Conservation (phyloP, 2,113 vertebrate species). For the Peromyscus polionotus region DNA sequence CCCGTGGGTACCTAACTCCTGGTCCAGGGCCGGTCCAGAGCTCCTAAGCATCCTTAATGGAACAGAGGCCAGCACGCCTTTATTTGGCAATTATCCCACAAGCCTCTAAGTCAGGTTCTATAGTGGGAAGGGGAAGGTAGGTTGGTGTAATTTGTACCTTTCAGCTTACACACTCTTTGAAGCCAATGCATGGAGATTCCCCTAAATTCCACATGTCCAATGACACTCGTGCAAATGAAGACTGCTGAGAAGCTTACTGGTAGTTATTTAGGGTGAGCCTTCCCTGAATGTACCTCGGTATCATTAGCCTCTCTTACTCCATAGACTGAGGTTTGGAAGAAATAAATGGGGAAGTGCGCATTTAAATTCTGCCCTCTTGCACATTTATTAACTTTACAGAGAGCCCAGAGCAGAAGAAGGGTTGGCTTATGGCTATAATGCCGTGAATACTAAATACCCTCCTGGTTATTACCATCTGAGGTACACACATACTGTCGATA, state of each 20-base stretch:
- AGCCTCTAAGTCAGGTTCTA: neutral
- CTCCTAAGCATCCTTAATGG: neutral
- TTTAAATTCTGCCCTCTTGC: conserved; percentile 84
- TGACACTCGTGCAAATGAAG: neutral
- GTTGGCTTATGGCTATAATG: conserved; percentile 83
- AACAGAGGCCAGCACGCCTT: neutral
- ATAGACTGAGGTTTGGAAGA: conserved; percentile 79
- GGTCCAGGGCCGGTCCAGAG: rapidly evolving
- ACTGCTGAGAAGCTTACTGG: conserved; percentile 45
- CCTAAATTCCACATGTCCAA: conserved; percentile 38
- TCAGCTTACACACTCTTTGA: neutral
- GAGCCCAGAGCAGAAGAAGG: conserved; percentile 84
- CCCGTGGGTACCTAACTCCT: neutral
- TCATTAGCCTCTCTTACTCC: conserved; percentile 80
- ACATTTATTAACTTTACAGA: conserved; percentile 86
- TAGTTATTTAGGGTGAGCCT: conserved; percentile 77
- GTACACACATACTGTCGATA: conserved; percentile 81
- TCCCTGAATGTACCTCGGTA: conserved; percentile 68
- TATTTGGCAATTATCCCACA: neutral
- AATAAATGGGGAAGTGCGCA: conserved; percentile 84
- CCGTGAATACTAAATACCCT: conserved; percentile 79
- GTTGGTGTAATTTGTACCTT: rapidly evolving
- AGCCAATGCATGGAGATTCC: neutral
- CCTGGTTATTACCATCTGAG: conserved; percentile 79
- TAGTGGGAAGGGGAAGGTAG: neutral